Percentiles rank a stretch among this genome's conserved stretches.
Evolutionary conservation across 92 coral and sea anemone species (phyloP).

Genomic region (Plumapathes pennacea): DNA sequence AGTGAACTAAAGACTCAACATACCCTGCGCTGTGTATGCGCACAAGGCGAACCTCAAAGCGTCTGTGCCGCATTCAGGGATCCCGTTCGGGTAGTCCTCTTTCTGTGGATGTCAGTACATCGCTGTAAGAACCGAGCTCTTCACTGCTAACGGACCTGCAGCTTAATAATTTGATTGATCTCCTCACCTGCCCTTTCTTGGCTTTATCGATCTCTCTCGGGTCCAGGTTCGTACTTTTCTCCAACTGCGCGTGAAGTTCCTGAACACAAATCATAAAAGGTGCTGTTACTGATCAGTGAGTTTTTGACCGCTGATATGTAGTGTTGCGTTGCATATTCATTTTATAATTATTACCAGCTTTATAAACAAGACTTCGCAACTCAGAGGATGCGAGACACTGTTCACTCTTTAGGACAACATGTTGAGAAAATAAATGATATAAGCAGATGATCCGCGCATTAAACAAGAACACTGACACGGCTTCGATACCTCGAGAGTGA

Average conservation of each 20-base stretch:
- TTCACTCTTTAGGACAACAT: not conserved
- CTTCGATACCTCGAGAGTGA: constrained; percentile 64
- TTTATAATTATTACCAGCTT: not conserved
- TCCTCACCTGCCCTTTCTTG: constrained; percentile 85
- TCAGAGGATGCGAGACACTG: too few species aligned
- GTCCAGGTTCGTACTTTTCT: constrained; percentile 91
- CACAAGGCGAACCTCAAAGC: constrained; percentile 96
- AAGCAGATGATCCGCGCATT: not conserved
- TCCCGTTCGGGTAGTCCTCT: constrained; percentile 97
- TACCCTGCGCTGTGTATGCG: constrained; percentile 99
- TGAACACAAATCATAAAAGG: constrained; percentile 13
- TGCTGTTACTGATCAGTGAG: not conserved
- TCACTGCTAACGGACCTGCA: not conserved
- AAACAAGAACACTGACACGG: not conserved
- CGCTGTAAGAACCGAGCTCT: not conserved
- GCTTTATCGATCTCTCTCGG: constrained; percentile 81
- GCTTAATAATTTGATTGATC: not conserved
- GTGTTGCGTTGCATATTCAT: too few species aligned
- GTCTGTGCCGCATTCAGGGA: constrained; percentile 99
- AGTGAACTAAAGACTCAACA: too few species aligned
- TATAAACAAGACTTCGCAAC: not conserved
- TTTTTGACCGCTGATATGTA: too few species aligned
- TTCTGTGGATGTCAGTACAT: constrained; percentile 35
- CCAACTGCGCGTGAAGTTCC: constrained; percentile 76
- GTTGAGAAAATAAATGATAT: not conserved